Conservation (phyloP, 92 coral and sea anemone species). For the Epizoanthus fatuus region DNA sequence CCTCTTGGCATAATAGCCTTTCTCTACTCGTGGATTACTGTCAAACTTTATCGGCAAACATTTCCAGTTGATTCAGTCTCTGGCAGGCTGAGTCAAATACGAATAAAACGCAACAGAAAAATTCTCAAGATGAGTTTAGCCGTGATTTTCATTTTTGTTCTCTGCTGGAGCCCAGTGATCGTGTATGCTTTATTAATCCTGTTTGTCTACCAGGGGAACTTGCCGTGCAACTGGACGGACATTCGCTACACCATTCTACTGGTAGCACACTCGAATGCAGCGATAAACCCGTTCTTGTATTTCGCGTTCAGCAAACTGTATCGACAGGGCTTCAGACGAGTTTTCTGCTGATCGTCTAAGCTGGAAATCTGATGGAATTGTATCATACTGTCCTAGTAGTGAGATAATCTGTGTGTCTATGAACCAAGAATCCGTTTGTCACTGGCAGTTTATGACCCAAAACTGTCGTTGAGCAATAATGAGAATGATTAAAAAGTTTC, state of each 20-base stretch:
- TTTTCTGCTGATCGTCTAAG: too few species aligned
- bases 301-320: background rate
- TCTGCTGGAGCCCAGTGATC: conserved; percentile 31
- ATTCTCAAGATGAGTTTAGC: conserved; percentile 22
- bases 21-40: conserved; percentile 9
- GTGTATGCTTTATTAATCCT: background rate
- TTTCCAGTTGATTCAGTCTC: conserved; percentile 11
- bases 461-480: too few species aligned
- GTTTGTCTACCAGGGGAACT: conserved; percentile 5
- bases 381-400: too few species aligned
- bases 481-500: too few species aligned
- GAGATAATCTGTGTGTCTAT: too few species aligned
- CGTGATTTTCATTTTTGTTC: conserved; percentile 14
- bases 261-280: conserved; percentile 24
- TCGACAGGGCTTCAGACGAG: background rate
- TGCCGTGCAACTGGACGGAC: background rate
- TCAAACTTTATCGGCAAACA: background rate
- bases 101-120: conserved; percentile 20
- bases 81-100: background rate
- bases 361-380: too few species aligned
- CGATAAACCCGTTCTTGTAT: conserved; percentile 28
- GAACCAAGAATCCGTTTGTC: too few species aligned
- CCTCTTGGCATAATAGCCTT: conserved; percentile 18
- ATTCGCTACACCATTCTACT: conserved; percentile 7
- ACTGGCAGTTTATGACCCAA: too few species aligned